Evolutionary conservation across 2,113 vertebrate genomes (phyloP).

Genomic region (Ariopsis seemanni): DNA sequence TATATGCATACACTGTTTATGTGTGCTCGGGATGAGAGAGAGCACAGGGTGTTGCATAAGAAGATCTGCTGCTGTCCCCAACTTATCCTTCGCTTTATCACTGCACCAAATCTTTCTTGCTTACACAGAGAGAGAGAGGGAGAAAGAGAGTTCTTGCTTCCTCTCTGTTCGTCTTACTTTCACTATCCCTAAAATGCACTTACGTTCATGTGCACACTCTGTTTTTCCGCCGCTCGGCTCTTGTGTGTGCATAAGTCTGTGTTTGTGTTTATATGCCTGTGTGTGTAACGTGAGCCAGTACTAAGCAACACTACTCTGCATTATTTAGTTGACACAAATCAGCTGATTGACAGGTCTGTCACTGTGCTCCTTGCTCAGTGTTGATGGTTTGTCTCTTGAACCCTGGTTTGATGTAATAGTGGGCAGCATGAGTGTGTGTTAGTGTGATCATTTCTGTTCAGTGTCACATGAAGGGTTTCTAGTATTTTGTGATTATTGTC

Average conservation of each 20-base stretch:
- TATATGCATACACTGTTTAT: conserved; percentile 38
- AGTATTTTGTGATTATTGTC: not conserved
- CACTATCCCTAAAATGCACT: not conserved
- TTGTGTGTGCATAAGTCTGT: conserved; percentile 34
- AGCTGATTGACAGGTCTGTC: conserved; percentile 39
- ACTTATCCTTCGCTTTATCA: conserved; percentile 42
- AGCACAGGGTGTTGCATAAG: conserved; percentile 54
- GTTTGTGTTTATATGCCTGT: conserved; percentile 18
- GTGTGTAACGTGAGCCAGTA: conserved; percentile 28
- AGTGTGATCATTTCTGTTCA: not conserved
- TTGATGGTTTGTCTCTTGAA: not conserved
- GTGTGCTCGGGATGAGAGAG: conserved; percentile 41
- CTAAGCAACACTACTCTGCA: conserved; percentile 7
- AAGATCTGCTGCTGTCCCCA: conserved; percentile 42
- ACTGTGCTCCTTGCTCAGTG: conserved; percentile 2
- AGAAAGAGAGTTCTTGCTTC: not conserved
- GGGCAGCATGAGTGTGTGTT: not conserved
- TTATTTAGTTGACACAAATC: conserved; percentile 39
- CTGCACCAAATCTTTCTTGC: conserved; percentile 1
- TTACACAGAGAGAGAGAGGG: not conserved
- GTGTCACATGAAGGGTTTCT: not conserved
- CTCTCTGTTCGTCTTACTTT: not conserved
- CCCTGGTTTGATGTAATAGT: not conserved
- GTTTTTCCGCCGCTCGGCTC: not conserved
- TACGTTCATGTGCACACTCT: not conserved